Evolutionary conservation across 2,888 invertebrate genomes (phyloP), one percentile per base, ranked within the genome.

Genomic region (Erebia epiphron): DNA sequence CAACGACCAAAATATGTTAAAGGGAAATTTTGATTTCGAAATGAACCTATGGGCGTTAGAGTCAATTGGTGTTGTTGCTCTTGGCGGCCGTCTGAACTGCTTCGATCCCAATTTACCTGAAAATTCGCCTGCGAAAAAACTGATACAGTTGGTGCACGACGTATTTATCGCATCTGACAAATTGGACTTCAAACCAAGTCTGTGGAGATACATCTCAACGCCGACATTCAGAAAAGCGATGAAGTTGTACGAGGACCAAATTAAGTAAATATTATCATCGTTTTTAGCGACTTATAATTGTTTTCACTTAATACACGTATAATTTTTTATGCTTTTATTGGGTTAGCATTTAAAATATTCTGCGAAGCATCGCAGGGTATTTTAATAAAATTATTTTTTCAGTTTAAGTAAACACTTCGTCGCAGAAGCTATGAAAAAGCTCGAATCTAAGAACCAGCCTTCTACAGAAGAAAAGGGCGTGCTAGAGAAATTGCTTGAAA

Each of bases 31-130:
- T 67, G 83, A 88, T 61, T 87, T 90, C 43, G 94, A 95, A 82
- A 85, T 95, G 76, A 93, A 94, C 73, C 91, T 94, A 76, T 96
- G 95, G 95, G 92, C 95, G 0, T 81, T 96, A 18, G 96, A 96
- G 82, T 95, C 93, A 0, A 85, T 87, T 3, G 86, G 82, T 0
- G 80, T 88, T 63, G 85, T 91, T 0, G 88, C 88, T 1, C 76
- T 92, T 7, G 92, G 92, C 0, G 80, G 81, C 2, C 82, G 90
- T 0, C 76, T 92, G 0, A 86, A 87, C 68, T 87, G 87, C 68
- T 79, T 91, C 0, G 81, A 86, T 57, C 77, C 82, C 0, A 81
- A 86, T 50, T 74, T 89, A 10, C 78, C 85, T 0, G 81, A 81
- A 18, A 82, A 86, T 69, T 86, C 86, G 0, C 84, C 85, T 35